These are phyloP conservation scores for Ariolimax columbianus DNA, from an alignment of 2,888 invertebrate species.

Conservation along the genomic window DNA sequence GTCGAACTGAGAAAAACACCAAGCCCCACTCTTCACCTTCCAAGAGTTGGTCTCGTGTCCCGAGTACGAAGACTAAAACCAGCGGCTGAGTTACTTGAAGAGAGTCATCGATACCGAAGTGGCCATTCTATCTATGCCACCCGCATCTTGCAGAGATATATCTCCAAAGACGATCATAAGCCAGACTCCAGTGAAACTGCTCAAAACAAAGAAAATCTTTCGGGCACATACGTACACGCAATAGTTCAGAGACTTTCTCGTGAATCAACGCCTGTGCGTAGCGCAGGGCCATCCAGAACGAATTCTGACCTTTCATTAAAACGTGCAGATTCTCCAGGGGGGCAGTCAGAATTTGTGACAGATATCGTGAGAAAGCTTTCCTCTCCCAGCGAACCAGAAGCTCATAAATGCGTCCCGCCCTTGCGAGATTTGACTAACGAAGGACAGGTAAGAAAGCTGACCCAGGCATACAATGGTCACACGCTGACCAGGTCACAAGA, in stretches of 20 bases:
- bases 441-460: constrained; percentile 66
- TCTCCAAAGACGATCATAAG: constrained; percentile 61
- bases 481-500: constrained; percentile 50
- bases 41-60: constrained; percentile 61
- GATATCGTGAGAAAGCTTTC: constrained; percentile 68
- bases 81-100: constrained; percentile 74
- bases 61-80: constrained; percentile 72
- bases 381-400: constrained; percentile 64
- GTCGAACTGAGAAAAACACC: constrained; percentile 59
- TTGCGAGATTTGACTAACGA: constrained; percentile 70
- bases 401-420: constrained; percentile 53
- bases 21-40: constrained; percentile 59
- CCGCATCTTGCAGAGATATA: constrained; percentile 69
- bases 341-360: constrained; percentile 68
- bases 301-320: constrained; percentile 60
- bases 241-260: constrained; percentile 70
- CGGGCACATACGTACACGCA: constrained; percentile 66
- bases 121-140: constrained; percentile 70
- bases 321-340: constrained; percentile 64
- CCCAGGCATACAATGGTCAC: constrained; percentile 62
- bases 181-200: constrained; percentile 24
- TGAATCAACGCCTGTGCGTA: constrained; percentile 67
- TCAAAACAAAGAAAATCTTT: constrained; percentile 69
- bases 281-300: constrained; percentile 56
- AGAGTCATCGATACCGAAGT: constrained; percentile 71